Evolutionary conservation across 1,140 invertebrate species (phyloP).

Genomic region (Venturia canescens): DNA sequence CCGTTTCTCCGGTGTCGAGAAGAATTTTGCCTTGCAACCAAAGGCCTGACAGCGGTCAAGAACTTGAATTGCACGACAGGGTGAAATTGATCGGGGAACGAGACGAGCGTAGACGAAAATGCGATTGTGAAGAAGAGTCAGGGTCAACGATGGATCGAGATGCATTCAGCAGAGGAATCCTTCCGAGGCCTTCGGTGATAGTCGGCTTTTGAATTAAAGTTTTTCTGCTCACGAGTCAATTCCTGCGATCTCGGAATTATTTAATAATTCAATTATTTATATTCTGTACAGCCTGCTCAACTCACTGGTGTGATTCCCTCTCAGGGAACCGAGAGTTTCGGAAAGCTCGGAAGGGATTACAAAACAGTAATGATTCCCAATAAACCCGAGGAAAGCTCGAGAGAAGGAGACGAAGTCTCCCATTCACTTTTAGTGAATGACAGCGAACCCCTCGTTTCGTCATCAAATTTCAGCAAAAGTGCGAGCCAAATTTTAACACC

Average conservation of each 20-base stretch:
- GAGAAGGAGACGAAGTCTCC: neutral
- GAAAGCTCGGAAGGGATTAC: conserved; percentile 57
- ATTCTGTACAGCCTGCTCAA: conserved; percentile 27
- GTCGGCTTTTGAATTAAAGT: neutral
- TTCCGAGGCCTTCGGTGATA: conserved; percentile 8
- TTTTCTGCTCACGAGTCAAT: too few species aligned
- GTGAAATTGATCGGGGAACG: conserved; percentile 57
- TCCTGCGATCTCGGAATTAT: too few species aligned
- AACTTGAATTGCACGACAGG: conserved; percentile 59
- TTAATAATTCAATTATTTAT: too few species aligned
- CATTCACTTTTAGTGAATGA: neutral
- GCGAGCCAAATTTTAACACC: conserved; percentile 56
- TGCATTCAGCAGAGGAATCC: neutral
- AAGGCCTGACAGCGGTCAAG: conserved; percentile 57
- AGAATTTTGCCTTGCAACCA: conserved; percentile 59
- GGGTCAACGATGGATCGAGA: neutral
- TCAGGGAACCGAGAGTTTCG: conserved; percentile 60
- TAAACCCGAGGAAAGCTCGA: conserved; percentile 6
- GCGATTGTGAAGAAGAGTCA: conserved; percentile 30
- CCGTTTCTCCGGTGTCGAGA: conserved; percentile 30
- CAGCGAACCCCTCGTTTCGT: conserved; percentile 42
- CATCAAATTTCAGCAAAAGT: conserved; percentile 50
- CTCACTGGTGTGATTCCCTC: conserved; percentile 54
- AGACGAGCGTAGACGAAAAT: conserved; percentile 45
- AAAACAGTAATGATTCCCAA: conserved; percentile 23